phyloP scores from a whole-genome alignment of 2,113 vertebrate species.

The Rynchops niger region DNA sequence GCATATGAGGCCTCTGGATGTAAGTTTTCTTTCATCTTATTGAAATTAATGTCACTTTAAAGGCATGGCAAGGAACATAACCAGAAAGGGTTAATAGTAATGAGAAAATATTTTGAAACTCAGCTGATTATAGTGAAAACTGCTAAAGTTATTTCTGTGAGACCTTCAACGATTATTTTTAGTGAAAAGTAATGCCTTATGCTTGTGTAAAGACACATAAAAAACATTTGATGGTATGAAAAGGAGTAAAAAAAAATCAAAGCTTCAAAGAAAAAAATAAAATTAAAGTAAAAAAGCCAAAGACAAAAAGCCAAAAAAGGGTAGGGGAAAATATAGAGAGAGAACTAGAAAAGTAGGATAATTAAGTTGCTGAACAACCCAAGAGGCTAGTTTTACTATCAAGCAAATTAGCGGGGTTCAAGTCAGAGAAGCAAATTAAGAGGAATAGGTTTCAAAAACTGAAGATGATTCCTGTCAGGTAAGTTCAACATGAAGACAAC shows the following conservation, averaged over 20 bases:
- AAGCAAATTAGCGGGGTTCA: not conserved
- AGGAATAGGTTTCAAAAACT: not conserved
- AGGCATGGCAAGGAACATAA: not conserved
- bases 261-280: not conserved
- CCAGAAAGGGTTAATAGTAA: not conserved
- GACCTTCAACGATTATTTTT: not conserved
- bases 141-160: not conserved
- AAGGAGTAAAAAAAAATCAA: not conserved
- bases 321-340: not conserved
- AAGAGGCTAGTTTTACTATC: not conserved
- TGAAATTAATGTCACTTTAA: conserved; percentile 7
- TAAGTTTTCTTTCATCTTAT: not conserved
- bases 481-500: not conserved
- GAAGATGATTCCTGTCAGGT: not conserved
- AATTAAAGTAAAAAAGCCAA: not conserved
- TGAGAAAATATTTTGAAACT: not conserved
- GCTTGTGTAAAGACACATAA: not conserved
- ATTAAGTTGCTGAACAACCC: not conserved
- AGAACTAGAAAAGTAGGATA: not conserved
- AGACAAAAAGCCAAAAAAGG: not conserved
- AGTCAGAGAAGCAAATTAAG: not conserved
- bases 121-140: not conserved
- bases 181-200: not conserved
- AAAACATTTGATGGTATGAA: not conserved
- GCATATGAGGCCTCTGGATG: not conserved